A percentile compares a stretch with the other conserved stretches of the same genome.
Conservation (phyloP, 2,113 vertebrate genomes). For the Centropus unirufus region DNA sequence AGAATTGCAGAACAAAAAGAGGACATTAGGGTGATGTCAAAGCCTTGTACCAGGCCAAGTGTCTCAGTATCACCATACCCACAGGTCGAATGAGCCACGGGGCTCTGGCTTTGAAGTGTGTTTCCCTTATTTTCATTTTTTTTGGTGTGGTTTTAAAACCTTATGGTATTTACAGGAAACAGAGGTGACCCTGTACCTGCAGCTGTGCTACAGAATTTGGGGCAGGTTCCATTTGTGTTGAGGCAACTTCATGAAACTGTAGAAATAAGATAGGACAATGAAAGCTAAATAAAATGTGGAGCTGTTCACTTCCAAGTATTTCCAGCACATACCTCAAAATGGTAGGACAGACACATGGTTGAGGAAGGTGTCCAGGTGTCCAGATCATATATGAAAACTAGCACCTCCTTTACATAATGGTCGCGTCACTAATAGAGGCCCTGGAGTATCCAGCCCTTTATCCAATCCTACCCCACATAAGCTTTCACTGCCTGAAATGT, state of each 20-base stretch:
- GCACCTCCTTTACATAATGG: neutral
- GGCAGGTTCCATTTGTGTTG: neutral
- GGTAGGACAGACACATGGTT: neutral
- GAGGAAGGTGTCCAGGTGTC: neutral
- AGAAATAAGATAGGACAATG: neutral
- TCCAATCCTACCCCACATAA: neutral
- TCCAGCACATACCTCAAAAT: neutral
- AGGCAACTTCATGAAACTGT: neutral
- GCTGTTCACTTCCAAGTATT: neutral
- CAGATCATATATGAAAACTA: neutral
- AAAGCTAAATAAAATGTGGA: neutral
- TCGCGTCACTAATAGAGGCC: neutral
- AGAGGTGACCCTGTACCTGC: neutral
- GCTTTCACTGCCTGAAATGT: neutral
- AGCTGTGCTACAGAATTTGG: neutral
- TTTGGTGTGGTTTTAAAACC: neutral
- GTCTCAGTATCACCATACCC: neutral
- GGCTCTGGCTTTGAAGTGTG: neutral
- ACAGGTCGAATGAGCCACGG: neutral
- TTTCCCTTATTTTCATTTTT: neutral
- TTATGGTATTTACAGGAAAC: neutral
- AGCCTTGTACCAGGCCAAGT: neutral
- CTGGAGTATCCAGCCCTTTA: neutral
- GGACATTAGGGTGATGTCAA: neutral
- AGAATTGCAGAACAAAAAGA: neutral